A percentile compares a stretch with the other conserved stretches of the same genome.
phyloP scores from a whole-genome alignment of 2,888 invertebrate genomes.

The Cistogaster globosa region DNA sequence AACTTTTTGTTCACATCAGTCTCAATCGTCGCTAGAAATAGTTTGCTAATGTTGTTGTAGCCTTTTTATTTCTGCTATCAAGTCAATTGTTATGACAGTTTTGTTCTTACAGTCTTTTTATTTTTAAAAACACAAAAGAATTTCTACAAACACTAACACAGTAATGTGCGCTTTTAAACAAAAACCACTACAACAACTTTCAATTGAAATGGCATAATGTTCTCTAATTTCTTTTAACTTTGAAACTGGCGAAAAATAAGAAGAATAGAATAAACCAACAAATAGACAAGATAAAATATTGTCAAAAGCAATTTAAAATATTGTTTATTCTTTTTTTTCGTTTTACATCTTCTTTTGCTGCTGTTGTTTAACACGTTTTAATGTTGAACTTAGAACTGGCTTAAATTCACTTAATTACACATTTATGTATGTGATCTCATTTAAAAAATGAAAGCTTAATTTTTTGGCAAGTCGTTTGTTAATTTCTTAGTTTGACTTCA shows the following conservation, averaged over 20 bases:
- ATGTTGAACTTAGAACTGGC: constrained; percentile 6
- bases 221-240: constrained; percentile 10
- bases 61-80: constrained; percentile 29
- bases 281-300: constrained; percentile 43
- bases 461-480: constrained; percentile 12
- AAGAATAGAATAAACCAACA: not conserved
- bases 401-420: constrained; percentile 3
- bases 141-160: constrained; percentile 7
- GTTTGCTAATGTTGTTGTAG: constrained; percentile 30
- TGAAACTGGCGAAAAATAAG: not conserved
- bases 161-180: constrained; percentile 9
- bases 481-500: constrained; percentile 21
- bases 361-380: constrained; percentile 23
- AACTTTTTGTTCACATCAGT: constrained; percentile 29
- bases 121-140: constrained; percentile 42
- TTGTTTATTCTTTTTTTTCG: constrained; percentile 6
- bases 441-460: not conserved
- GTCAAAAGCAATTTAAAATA: not conserved
- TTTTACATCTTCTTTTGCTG: not conserved
- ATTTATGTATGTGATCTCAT: not conserved
- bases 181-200: not conserved
- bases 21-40: constrained; percentile 8
- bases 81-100: constrained; percentile 68
- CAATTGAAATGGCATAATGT: constrained; percentile 21
- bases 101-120: constrained; percentile 40